These are phyloP conservation scores for Micoletzkya japonica DNA, from an alignment of 2,888 invertebrate genomes.

Conservation along the genomic window DNA sequence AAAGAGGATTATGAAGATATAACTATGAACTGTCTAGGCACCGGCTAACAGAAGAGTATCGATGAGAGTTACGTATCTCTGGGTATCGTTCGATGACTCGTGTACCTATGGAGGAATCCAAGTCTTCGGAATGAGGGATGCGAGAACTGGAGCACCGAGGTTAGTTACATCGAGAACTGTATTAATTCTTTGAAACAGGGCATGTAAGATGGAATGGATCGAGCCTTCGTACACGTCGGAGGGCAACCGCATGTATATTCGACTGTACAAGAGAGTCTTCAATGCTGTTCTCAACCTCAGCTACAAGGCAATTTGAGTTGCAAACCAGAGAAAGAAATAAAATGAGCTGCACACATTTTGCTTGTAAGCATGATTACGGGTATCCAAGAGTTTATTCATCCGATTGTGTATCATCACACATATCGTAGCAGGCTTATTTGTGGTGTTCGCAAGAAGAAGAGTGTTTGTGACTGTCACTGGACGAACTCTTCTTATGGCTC, in stretches of 20 bases:
- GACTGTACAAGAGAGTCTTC: constrained; percentile 16
- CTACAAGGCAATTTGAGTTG: constrained; percentile 15
- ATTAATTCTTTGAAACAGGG: too few species aligned
- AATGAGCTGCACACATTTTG: too few species aligned
- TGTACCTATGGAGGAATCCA: constrained; percentile 16
- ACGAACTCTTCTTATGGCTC: too few species aligned
- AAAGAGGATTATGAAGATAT: background rate
- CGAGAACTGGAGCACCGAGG: constrained; percentile 10
- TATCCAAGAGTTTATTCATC: too few species aligned
- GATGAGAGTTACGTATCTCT: constrained; percentile 7
- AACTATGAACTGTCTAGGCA: too few species aligned
- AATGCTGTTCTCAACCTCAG: background rate
- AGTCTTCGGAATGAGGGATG: constrained; percentile 1
- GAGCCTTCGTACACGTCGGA: constrained; percentile 19
- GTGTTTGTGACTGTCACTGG: too few species aligned
- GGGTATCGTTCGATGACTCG: constrained; percentile 1
- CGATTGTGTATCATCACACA: too few species aligned
- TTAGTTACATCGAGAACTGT: background rate
- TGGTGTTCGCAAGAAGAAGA: too few species aligned
- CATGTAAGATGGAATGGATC: constrained; percentile 3
- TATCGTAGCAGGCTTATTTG: too few species aligned
- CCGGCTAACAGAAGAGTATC: background rate
- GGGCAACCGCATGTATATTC: constrained; percentile 17
- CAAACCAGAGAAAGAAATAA: too few species aligned
- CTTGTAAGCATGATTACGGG: too few species aligned